These are phyloP conservation scores for Novumbra hubbsi DNA, from an alignment of 2,797 vertebrate species.

Conservation along the genomic window DNA sequence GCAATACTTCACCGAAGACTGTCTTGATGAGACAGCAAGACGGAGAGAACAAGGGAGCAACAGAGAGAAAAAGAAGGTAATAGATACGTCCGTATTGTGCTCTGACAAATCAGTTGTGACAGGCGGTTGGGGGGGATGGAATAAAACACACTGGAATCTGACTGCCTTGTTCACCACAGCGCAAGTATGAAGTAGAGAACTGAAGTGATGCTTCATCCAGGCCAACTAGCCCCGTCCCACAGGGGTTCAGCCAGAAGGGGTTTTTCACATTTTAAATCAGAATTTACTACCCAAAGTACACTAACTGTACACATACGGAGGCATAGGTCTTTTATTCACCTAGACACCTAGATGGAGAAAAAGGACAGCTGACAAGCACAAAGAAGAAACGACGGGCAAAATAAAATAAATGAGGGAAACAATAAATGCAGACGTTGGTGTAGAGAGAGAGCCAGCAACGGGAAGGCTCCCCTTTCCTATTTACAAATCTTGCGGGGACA, in stretches of 20 bases:
- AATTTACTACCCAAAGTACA: slow-evolving; percentile 63
- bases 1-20: neutral
- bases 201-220: slow-evolving; percentile 72
- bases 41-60: slow-evolving; percentile 6
- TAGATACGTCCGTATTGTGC: slow-evolving; percentile 25
- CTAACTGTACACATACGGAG: slow-evolving; percentile 36
- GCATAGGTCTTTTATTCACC: slow-evolving; percentile 40
- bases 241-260: slow-evolving; percentile 46
- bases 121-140: neutral
- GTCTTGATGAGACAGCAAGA: neutral
- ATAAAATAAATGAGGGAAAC: no score
- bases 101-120: slow-evolving; percentile 21
- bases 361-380: slow-evolving; percentile 52
- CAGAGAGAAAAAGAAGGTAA: neutral
- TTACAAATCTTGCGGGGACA: slow-evolving; percentile 85
- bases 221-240: slow-evolving; percentile 54
- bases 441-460: slow-evolving; percentile 67
- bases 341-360: slow-evolving; percentile 73
- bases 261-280: slow-evolving; percentile 70
- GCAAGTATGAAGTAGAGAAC: slow-evolving; percentile 74
- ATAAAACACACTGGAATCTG: neutral
- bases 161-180: slow-evolving; percentile 30
- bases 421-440: slow-evolving; percentile 39
- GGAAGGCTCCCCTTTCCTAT: slow-evolving; percentile 79
- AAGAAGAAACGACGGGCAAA: neutral